Evolutionary conservation across 2,888 invertebrate species (phyloP).

Genomic region (Acronicta aceris): DNA sequence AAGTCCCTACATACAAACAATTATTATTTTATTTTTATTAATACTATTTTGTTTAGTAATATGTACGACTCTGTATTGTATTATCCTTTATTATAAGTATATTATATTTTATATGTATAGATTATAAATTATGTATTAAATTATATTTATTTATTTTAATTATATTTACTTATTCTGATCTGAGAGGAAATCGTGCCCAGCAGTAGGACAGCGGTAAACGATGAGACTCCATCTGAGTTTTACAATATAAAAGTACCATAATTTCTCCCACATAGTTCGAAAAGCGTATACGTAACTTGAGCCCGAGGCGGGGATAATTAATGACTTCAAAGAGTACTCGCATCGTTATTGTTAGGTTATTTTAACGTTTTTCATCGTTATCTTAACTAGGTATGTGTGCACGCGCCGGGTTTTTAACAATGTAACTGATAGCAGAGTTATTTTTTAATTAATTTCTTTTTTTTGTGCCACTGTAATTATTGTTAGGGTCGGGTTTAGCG

Average conservation of each 20-base stretch:
- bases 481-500: not conserved
- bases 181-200: too few relatives aligned
- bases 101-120: too few relatives aligned
- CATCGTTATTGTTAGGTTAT: conserved; percentile 33
- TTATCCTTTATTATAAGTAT: too few relatives aligned
- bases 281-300: conserved; percentile 46
- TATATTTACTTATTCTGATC: too few relatives aligned
- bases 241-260: conserved; percentile 10
- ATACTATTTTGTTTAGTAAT: too few relatives aligned
- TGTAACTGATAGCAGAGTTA: conserved; percentile 53
- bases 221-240: not conserved
- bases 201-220: not conserved
- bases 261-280: conserved; percentile 24
- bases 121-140: too few relatives aligned
- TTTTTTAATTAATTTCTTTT: conserved; percentile 27
- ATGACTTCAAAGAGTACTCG: conserved; percentile 53
- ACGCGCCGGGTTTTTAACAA: conserved; percentile 51
- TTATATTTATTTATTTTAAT: too few relatives aligned
- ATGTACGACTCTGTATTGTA: too few relatives aligned
- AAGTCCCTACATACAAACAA: too few relatives aligned
- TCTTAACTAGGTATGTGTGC: conserved; percentile 36
- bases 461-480: not conserved
- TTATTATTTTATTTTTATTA: too few relatives aligned
- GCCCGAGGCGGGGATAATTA: conserved; percentile 54
- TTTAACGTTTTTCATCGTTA: conserved; percentile 24